Percentiles rank a stretch among this genome's conserved stretches.
phyloP scores from a whole-genome alignment of 2,888 invertebrate species.

The Lasioglossum pauxillum region DNA sequence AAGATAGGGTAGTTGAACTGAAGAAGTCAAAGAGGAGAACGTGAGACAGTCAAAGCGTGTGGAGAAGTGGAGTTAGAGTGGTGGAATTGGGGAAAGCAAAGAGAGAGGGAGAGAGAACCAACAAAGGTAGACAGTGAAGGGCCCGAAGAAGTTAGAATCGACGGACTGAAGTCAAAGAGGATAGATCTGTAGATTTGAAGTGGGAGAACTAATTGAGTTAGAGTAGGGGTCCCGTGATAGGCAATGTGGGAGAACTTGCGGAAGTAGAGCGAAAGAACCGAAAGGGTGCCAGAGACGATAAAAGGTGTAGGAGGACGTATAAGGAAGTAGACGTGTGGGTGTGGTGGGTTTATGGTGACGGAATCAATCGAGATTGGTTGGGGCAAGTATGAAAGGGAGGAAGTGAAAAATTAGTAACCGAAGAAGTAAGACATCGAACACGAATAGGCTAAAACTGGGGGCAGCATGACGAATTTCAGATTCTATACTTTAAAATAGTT shows the following conservation, averaged over 20 bases:
- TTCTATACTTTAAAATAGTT: not conserved
- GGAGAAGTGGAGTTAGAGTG: not conserved
- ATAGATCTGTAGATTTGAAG: not conserved
- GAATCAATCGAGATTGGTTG: not conserved
- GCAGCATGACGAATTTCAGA: not conserved
- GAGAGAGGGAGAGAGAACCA: not conserved
- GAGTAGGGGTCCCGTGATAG: not conserved
- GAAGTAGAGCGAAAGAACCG: not conserved
- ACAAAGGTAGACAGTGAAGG: not conserved
- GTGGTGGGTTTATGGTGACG: not conserved
- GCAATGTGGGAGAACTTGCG: not conserved
- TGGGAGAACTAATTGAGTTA: not conserved
- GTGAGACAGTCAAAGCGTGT: not conserved
- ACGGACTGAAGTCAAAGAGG: not conserved
- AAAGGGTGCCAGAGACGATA: not conserved
- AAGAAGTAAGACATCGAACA: not conserved
- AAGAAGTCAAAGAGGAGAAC: conserved; percentile 8
- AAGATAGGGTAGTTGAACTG: not conserved
- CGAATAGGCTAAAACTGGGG: not conserved
- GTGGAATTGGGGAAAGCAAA: not conserved
- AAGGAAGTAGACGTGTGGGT: not conserved
- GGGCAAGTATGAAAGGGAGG: not conserved
- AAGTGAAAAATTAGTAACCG: not conserved
- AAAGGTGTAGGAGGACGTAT: not conserved
- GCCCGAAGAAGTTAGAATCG: not conserved